Base-by-base conservation (phyloP, 1,140 invertebrate species). In the Drosophila nannoptera region DNA sequence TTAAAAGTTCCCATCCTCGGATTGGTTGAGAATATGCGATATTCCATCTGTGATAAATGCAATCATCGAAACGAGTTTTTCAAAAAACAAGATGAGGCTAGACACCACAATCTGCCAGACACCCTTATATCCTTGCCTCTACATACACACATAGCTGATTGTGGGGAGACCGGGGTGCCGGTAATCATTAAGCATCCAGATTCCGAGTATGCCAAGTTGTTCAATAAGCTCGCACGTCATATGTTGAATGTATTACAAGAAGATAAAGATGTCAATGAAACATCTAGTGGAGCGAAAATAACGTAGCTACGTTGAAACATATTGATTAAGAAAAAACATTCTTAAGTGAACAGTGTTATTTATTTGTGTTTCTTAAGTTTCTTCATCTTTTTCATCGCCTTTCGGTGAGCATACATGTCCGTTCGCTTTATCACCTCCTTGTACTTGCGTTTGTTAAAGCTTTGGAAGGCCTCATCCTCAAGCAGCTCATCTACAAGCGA, bases 401-500 rank as follows among this genome's bases (percentile, higher is more conserved):
- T 89, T 0, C 78, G 66, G 58, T 86, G 75, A 2, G 72, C 75
- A 59, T 88, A 87, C 46, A 93, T 94, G 54, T 92, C 91, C 75
- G 93, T 95, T 50, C 94, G 92, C 63, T 94, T 92, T 22, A 95
- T 92, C 8, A 96, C 94, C 77, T 96, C 93, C 52, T 93, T 93
- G 83, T 95, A 96, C 89, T 96, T 96, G 70, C 93, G 92, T 89
- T 97, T 97, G 81, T 95, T 96, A 69, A 94, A 96, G 90, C 94
- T 95, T 75, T 94, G 92, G 84, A 97, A 95, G 77, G 97, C 93
- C 11, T 95, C 94, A 92, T 98, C 96, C 7, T 94, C 94, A 87
- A 99, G 90, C 0, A 99, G 90, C 89, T 99, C 97, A 69, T 99
- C 97, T 0, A 98, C 96, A 64, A 99, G 92, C 0, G 96, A 97